Evolutionary conservation across 2,113 vertebrate species (phyloP), one percentile per base, ranked within the genome.

Genomic region (Microcebus murinus): DNA sequence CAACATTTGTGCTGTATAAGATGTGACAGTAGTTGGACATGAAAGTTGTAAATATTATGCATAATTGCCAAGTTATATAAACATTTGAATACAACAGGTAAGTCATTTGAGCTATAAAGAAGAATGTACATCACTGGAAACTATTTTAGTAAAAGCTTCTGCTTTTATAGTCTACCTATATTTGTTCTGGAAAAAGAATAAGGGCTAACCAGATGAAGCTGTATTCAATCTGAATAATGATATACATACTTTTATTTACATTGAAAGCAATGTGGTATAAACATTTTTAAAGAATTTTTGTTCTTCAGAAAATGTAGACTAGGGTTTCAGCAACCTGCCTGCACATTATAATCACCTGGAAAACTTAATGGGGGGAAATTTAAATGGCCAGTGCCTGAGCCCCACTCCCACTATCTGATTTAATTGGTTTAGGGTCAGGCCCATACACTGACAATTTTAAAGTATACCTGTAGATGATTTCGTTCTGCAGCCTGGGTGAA

Each of bases 401-500:
- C 59, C 55, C 20, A 23, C 25, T 82, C 13, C n/a, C 14, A 25
- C 36, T n/a, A 8, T 91, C 42, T 84, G 63, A 68, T 79, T 87
- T 77, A 63, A 90, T 82, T 96, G 77, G 48, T 88, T 74, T 86
- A 61, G 59, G 65, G 57, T 86, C 57, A 63, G 29, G 36, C 20
- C 34, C 39, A 83, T 73, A 74, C 4, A 21, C 55, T 63, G 93
- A 82, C 79, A 89, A 1, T 86, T 88, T 88, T 92, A 95, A 77
- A 96, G 27, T 91, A 20, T 57, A 71, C 57, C 36, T 55, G 74
- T 27, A 59, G 20, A 91, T 50, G 48, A 94, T 71, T 84, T 73
- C 73, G 45, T 84, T 92, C n/a, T 94, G 82, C 20, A 77, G 27
- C 45, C 42, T 93, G 71, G 31, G 79, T 96, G 86, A 91, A 96